Percentiles rank a stretch among this genome's conserved stretches.
Evolutionary conservation across 2,888 invertebrate species (phyloP).

Genomic region (Congeria kusceri): DNA sequence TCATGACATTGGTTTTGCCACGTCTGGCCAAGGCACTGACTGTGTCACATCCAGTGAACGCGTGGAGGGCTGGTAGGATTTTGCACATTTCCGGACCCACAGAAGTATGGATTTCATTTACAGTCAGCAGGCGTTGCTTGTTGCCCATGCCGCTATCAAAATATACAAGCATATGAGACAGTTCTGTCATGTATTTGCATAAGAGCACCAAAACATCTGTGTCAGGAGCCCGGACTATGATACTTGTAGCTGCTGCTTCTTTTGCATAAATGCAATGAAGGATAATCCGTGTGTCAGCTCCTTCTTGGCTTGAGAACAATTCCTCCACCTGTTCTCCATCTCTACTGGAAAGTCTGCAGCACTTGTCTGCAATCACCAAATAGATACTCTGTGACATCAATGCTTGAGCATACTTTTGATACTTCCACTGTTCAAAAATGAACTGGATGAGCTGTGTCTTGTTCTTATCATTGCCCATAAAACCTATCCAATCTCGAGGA

Average conservation of each 20-base stretch:
- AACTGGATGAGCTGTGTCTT: constrained; percentile 33
- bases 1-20: constrained; percentile 41
- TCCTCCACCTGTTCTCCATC: constrained; percentile 5
- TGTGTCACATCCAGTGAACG: constrained; percentile 52
- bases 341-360: constrained; percentile 10
- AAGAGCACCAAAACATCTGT: constrained; percentile 49
- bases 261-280: constrained; percentile 16
- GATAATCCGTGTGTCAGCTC: constrained; percentile 43
- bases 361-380: constrained; percentile 18
- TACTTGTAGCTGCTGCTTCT: neutral
- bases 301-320: constrained; percentile 37
- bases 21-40: constrained; percentile 43
- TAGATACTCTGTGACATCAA: neutral
- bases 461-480: constrained; percentile 38
- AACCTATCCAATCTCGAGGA: constrained; percentile 39
- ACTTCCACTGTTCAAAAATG: constrained; percentile 18
- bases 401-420: constrained; percentile 18
- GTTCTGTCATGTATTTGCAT: neutral
- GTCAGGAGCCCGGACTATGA: constrained; percentile 52
- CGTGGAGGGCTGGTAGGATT: constrained; percentile 36
- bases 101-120: constrained; percentile 17
- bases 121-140: constrained; percentile 37
- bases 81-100: constrained; percentile 33
- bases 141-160: constrained; percentile 54
- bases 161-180: neutral